A percentile compares a stretch with the other conserved stretches of the same genome.
Conservation (phyloP, 1,140 invertebrate genomes). For the Brachionus rotundiformis region DNA sequence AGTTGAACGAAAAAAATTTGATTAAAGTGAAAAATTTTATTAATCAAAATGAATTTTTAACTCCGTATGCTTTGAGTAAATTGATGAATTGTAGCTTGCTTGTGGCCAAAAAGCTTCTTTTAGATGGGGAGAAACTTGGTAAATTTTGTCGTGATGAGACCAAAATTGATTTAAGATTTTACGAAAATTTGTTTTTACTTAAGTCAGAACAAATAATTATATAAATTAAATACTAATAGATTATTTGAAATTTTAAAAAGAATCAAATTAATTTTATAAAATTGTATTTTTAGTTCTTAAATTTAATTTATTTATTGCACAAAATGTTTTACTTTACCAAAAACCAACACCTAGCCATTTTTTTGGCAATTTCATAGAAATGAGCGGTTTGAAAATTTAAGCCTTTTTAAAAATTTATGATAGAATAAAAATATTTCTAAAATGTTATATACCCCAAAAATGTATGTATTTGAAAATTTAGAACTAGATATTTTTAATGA, state of each 20-base stretch:
- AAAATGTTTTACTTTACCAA: too few relatives aligned
- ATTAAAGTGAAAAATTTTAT: background rate
- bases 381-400: too few relatives aligned
- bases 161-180: slow-evolving; percentile 24
- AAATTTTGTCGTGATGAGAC: slow-evolving; percentile 45
- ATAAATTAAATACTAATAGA: background rate
- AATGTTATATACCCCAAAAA: too few relatives aligned
- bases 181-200: slow-evolving; percentile 10
- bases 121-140: slow-evolving; percentile 28
- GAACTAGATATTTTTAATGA: too few relatives aligned
- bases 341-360: too few relatives aligned
- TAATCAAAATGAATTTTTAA: slow-evolving; percentile 23
- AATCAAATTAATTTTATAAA: background rate
- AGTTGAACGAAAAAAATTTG: background rate
- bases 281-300: too few relatives aligned
- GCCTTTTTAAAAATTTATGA: too few relatives aligned
- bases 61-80: slow-evolving; percentile 43
- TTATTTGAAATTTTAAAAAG: background rate
- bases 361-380: too few relatives aligned
- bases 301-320: too few relatives aligned
- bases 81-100: slow-evolving; percentile 28
- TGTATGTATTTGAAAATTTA: too few relatives aligned
- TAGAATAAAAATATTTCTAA: too few relatives aligned
- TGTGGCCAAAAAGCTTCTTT: slow-evolving; percentile 45
- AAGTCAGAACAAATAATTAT: background rate